These are phyloP conservation scores for Listronotus bonariensis DNA, from an alignment of 1,140 invertebrate species.

Conservation along the genomic window DNA sequence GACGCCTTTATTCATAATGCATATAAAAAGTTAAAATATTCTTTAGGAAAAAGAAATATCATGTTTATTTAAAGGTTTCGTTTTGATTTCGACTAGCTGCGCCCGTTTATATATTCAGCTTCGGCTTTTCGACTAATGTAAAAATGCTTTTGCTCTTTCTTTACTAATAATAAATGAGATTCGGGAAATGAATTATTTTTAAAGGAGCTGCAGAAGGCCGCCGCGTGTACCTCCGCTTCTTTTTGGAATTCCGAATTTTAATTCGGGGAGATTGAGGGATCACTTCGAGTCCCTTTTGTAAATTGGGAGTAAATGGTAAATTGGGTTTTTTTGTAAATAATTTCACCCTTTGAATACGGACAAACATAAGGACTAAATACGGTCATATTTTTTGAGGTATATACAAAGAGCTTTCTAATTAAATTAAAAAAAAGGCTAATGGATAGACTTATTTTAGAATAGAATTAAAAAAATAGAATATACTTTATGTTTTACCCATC, in stretches of 20 bases:
- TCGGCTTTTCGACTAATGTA: constrained; percentile 49
- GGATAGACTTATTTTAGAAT: too few species aligned
- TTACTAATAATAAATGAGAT: constrained; percentile 50
- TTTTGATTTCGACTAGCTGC: constrained; percentile 48
- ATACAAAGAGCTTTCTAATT: too few species aligned
- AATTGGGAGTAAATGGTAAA: constrained; percentile 19
- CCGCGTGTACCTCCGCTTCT: constrained; percentile 12
- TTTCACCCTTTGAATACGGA: constrained; percentile 12
- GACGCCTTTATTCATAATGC: too few species aligned
- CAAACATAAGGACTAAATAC: neutral
- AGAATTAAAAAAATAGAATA: too few species aligned
- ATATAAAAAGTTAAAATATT: constrained; percentile 28
- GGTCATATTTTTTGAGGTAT: too few species aligned
- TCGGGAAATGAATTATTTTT: constrained; percentile 43
- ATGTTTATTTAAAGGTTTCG: constrained; percentile 50
- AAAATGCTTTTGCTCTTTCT: constrained; percentile 49
- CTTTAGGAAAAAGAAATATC: constrained; percentile 35
- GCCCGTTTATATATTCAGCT: constrained; percentile 48
- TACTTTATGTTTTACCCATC: too few species aligned
- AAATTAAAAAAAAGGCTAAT: too few species aligned
- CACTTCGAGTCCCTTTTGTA: constrained; percentile 12
- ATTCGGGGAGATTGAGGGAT: constrained; percentile 22
- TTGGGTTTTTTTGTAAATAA: constrained; percentile 5
- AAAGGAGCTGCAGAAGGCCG: constrained; percentile 24
- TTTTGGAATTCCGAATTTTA: constrained; percentile 15